phyloP scores from a whole-genome alignment of 1,140 invertebrate genomes.

The Polypedilum vanderplanki region DNA sequence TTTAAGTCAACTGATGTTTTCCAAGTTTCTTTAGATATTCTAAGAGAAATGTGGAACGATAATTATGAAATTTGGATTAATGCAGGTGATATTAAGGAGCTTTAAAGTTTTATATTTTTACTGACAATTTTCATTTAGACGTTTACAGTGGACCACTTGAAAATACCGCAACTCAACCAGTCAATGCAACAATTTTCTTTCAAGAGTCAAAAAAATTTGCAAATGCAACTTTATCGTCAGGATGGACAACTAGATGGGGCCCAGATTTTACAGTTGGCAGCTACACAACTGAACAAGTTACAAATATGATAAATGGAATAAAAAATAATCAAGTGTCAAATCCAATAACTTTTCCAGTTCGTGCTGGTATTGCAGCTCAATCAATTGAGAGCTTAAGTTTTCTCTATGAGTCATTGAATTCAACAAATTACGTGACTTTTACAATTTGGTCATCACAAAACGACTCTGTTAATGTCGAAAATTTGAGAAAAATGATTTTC shows the following conservation, averaged over 20 bases:
- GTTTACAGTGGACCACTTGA: slow-evolving; percentile 73
- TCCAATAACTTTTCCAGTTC: slow-evolving; percentile 73
- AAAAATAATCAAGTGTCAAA: slow-evolving; percentile 51
- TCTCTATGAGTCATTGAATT: slow-evolving; percentile 41
- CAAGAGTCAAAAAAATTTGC: slow-evolving; percentile 52
- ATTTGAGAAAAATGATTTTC: slow-evolving; percentile 54
- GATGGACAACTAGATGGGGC: slow-evolving; percentile 74
- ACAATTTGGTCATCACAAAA: slow-evolving; percentile 63
- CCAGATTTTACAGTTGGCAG: slow-evolving; percentile 47
- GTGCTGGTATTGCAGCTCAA: slow-evolving; percentile 63
- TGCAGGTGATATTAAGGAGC: slow-evolving; percentile 44
- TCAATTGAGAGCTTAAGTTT: slow-evolving; percentile 50
- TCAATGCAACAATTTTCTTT: slow-evolving; percentile 61
- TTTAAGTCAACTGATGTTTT: slow-evolving; percentile 79
- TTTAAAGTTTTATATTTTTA: background rate
- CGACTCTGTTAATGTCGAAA: slow-evolving; percentile 54
- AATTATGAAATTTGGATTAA: slow-evolving; percentile 78
- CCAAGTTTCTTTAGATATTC: slow-evolving; percentile 52
- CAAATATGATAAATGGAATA: slow-evolving; percentile 63
- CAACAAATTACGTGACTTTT: slow-evolving; percentile 47
- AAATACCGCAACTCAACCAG: slow-evolving; percentile 47
- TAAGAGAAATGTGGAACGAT: slow-evolving; percentile 50
- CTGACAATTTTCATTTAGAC: slow-evolving; percentile 45
- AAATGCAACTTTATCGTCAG: slow-evolving; percentile 66
- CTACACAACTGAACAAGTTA: slow-evolving; percentile 62